Base-by-base conservation (phyloP, 2,113 vertebrate genomes). In the Orycteropus afer region DNA sequence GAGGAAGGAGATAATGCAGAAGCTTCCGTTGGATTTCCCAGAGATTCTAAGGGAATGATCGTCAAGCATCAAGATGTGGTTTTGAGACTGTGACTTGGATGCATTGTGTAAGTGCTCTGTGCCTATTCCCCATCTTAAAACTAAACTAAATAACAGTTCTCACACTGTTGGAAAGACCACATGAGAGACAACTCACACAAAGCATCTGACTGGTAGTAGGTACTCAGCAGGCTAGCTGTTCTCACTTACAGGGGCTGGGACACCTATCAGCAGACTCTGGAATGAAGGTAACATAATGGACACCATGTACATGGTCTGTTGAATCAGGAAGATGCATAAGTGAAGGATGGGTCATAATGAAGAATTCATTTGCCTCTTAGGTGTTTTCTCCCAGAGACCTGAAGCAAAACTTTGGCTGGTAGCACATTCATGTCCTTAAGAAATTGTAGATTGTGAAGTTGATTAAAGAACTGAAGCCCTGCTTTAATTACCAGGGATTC, bases 1-100 rank as follows among this genome's bases (percentile, higher is more conserved):
- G 3, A 63, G 49, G 29, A 87, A 79, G 63, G n/a, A 20, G 78
- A 67, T 57, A 65, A 5, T 89, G 74, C 55, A 47, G 8, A 74
- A 95, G 18, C 23, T 45, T 11, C 25, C 59, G 59, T 69, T 91
- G 61, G 15, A 57, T 61, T 88, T 95, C 34, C 90, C 69, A 73
- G 85, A 40, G 45, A 77, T 55, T 79, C 47, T 71, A 78, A 59
- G 45, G 40, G 11, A 86, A 2, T 65, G 5, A 57, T 87, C 37
- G 77, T 11, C 34, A 77, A 69, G 25, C 55, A 45, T 34, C 34
- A 34, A 85, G 89, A 77, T 18, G 20, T 34, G 23, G 13, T 55
- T 90, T 86, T 51, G 71, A 79, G 65, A 65, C 1, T 11, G 12
- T 71, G 79, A 84, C 22, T 15, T 69, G 17, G 23, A 22, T 29